phyloP scores from a whole-genome alignment of 2,113 vertebrate species.

The Falcunculus frontatus region DNA sequence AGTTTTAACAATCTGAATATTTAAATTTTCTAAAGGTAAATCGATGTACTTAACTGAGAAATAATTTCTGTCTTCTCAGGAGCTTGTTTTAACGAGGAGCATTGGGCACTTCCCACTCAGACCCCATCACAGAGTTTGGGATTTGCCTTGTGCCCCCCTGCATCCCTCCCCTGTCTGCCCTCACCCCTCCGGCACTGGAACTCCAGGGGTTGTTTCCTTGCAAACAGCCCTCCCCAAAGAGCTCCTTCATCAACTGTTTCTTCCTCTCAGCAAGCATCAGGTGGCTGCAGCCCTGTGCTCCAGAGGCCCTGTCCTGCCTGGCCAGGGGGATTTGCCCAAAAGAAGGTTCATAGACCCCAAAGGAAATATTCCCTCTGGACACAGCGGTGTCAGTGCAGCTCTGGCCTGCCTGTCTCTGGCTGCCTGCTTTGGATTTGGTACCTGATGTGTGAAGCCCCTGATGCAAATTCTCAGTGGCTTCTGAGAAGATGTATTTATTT shows the following conservation, averaged over 20 bases:
- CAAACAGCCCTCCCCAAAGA: slow-evolving; percentile 18
- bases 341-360: neutral
- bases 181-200: neutral
- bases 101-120: neutral
- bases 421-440: neutral
- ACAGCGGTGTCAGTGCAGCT: neutral
- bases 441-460: slow-evolving; percentile 13
- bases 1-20: neutral
- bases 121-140: neutral
- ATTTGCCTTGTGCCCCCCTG: neutral
- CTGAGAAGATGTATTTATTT: slow-evolving; percentile 39
- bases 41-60: neutral
- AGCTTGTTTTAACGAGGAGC: neutral
- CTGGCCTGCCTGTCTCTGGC: neutral
- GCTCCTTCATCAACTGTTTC: slow-evolving; percentile 29
- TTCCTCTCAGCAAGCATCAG: neutral
- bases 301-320: neutral
- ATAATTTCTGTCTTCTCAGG: neutral
- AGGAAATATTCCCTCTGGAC: neutral
- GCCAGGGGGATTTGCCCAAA: neutral
- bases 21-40: neutral
- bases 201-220: neutral
- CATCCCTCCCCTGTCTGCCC: neutral
- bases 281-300: neutral
- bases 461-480: slow-evolving; percentile 67